Base-by-base conservation (phyloP, 2,797 vertebrate genomes). In the Crenuchus spilurus region DNA sequence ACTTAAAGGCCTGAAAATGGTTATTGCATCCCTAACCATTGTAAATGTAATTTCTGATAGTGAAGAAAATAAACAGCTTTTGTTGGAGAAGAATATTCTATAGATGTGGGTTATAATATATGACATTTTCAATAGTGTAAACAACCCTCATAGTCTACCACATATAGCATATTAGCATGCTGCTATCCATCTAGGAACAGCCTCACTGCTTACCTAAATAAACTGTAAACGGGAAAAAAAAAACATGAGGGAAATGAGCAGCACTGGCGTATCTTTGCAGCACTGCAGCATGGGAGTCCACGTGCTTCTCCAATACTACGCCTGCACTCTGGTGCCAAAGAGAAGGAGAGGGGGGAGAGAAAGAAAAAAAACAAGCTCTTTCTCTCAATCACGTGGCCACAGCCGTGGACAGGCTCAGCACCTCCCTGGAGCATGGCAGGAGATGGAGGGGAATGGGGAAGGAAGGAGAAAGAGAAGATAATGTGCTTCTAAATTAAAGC, bases 211-310 rank as follows among this genome's bases (percentile, higher is more conserved):
- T 62, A 20, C 35, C 6, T 41, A 72, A 57, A 70, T 72, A 65
- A 49, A 44, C 13, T 66, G 60, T 31, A 10, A 65, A 30, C 31
- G 11, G 11, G 6, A 49, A 51, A 51, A 5, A 18, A 18, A 48
- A 69, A 74, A 74, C 86, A 84, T 35, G 20, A 48, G 74, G 64
- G 63, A 80, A 71, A 70, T 81, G 79, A 54, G 51, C 20, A 51
- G 79, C 86, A 88, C 88, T 88, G 88, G 88, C 85, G 87, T 90
- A 88, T 87, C 86, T 85, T 83, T 87, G 87, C 84, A 84, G 67
- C 61, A 71, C 80, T 89, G 87, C 90, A 88, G 91, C 91, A 74
- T 92, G 91, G 89, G 84, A 77, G 82, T 87, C 86, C 91, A 92
- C 90, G 90, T 92, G 91, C 79, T 84, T 84, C 3, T 77, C 85